phyloP scores from a whole-genome alignment of 2,888 invertebrate species.

The Zaprionus bogoriensis region DNA sequence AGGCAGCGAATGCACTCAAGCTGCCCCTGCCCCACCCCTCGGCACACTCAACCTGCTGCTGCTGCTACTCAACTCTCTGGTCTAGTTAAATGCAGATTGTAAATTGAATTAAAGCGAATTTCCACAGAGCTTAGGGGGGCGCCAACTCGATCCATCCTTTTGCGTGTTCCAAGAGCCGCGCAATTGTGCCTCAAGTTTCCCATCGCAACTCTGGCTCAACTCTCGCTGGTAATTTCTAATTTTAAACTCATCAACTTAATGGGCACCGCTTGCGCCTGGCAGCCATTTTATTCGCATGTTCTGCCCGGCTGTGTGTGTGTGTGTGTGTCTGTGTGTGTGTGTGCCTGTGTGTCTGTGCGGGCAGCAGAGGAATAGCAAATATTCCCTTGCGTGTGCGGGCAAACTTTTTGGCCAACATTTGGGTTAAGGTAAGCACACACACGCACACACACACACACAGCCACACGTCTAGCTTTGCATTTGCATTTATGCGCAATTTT shows the following conservation, averaged over 20 bases:
- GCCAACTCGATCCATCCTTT: constrained; percentile 35
- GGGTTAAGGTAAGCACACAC: constrained; percentile 33
- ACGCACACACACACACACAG: neutral
- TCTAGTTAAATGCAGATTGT: constrained; percentile 52
- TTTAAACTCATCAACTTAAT: constrained; percentile 62
- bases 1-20: constrained; percentile 40
- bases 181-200: constrained; percentile 13
- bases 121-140: constrained; percentile 38
- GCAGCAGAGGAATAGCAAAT: constrained; percentile 1
- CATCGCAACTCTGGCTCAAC: constrained; percentile 11
- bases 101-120: constrained; percentile 69
- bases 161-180: constrained; percentile 14
- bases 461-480: neutral
- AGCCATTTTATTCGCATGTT: constrained; percentile 7
- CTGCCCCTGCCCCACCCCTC: constrained; percentile 6
- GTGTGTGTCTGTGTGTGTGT: neutral
- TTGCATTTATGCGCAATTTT: constrained; percentile 42
- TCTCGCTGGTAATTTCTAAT: constrained; percentile 42
- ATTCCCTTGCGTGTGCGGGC: constrained; percentile 59
- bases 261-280: constrained; percentile 29
- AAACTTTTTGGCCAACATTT: constrained; percentile 57
- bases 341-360: constrained; percentile 1
- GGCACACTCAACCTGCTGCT: neutral
- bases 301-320: neutral
- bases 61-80: neutral